These are phyloP conservation scores for Poecile atricapillus DNA, from an alignment of 2,113 vertebrate species.

Conservation along the genomic window DNA sequence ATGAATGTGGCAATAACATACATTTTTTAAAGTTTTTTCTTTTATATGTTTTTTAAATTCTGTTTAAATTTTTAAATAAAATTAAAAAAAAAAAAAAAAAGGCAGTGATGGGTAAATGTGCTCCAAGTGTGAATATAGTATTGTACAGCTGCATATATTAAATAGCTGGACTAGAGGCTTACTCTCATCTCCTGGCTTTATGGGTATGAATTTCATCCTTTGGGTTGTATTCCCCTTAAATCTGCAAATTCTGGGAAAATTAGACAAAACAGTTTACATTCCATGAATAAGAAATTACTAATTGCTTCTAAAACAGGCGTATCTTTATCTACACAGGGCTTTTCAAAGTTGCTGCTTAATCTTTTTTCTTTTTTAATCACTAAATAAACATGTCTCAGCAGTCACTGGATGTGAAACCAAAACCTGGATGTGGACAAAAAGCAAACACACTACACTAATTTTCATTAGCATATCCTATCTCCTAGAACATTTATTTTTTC, in stretches of 20 bases:
- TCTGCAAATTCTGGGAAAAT: conserved; percentile 23
- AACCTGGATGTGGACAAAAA: conserved; percentile 48
- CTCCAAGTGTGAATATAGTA: background rate
- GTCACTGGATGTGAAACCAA: conserved; percentile 23
- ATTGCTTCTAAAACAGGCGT: conserved; percentile 21
- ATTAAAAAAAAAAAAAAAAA: background rate
- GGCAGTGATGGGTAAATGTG: background rate
- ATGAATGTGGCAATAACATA: background rate
- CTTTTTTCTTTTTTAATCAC: conserved; percentile 48
- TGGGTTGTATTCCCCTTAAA: conserved; percentile 4
- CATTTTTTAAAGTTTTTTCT: background rate
- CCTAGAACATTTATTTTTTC: conserved; percentile 63
- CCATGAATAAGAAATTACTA: conserved; percentile 45
- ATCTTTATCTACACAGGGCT: conserved; percentile 46
- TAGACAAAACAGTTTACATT: conserved; percentile 13
- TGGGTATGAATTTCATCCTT: background rate
- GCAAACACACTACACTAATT: conserved; percentile 52
- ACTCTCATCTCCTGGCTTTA: background rate
- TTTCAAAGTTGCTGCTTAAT: conserved; percentile 48
- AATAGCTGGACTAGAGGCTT: background rate
- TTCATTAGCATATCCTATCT: conserved; percentile 60
- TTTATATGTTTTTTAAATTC: background rate
- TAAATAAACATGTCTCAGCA: conserved; percentile 49
- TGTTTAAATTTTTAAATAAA: background rate
- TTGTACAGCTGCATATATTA: background rate